phyloP scores from a whole-genome alignment of 2,113 vertebrate genomes.

The Eurypyga helias region DNA sequence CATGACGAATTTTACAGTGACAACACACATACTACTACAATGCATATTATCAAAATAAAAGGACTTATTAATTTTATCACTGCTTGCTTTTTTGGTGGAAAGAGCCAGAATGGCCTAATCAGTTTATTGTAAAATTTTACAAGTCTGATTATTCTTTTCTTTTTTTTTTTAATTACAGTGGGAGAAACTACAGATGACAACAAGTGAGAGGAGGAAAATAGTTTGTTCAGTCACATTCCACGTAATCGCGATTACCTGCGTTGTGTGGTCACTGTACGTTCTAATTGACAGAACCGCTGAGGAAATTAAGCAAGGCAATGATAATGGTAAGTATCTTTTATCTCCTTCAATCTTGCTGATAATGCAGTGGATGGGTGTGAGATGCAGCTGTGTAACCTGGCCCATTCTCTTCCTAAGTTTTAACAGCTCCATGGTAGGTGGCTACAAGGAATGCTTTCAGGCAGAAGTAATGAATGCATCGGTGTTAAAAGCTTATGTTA shows the following conservation, averaged over 20 bases:
- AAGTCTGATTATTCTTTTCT: not conserved
- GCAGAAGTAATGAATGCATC: not conserved
- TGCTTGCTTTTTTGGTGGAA: not conserved
- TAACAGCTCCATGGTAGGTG: not conserved
- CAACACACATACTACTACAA: not conserved
- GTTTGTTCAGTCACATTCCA: slow-evolving; percentile 95
- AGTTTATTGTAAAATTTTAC: not conserved
- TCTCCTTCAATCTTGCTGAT: not conserved
- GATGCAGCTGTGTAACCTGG: not conserved
- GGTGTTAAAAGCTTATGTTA: not conserved
- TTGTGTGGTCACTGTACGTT: slow-evolving; percentile 92
- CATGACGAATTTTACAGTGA: not conserved
- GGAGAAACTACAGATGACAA: slow-evolving; percentile 96
- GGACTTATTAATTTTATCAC: not conserved
- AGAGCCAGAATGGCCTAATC: not conserved
- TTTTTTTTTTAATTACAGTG: slow-evolving; percentile 80
- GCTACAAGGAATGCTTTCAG: not conserved
- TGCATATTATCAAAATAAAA: not conserved
- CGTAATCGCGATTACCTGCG: slow-evolving; percentile 90
- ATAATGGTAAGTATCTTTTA: slow-evolving; percentile 82
- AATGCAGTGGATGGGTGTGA: not conserved
- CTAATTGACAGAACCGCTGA: slow-evolving; percentile 89
- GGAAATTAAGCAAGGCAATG: slow-evolving; percentile 91
- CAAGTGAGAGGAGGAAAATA: slow-evolving; percentile 92
- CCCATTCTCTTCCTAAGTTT: not conserved